Evolutionary conservation across 2,797 vertebrate species (phyloP).

Genomic region (Gastrophryne carolinensis): DNA sequence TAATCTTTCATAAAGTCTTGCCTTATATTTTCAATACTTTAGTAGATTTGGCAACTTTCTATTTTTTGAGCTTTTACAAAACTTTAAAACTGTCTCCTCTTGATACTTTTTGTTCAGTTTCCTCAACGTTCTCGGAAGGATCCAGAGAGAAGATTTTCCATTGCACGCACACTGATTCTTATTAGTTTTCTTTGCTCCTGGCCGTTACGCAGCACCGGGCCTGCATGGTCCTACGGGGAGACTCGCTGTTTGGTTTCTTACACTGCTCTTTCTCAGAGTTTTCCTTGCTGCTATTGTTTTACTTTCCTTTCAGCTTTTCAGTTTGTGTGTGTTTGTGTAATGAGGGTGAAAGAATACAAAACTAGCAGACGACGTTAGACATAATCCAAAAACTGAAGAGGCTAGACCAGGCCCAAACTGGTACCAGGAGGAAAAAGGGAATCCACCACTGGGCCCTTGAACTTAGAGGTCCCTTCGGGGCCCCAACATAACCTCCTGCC

Average conservation of each 20-base stretch:
- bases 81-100: not conserved
- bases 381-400: too few species aligned
- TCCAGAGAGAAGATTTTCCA: not conserved
- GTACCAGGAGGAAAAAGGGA: too few species aligned
- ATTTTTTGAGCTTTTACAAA: not conserved
- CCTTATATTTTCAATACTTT: too few species aligned
- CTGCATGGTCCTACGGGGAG: not conserved
- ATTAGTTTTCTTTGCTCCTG: slow-evolving; percentile 31
- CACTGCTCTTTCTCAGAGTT: not conserved
- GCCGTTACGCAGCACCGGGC: slow-evolving; percentile 5
- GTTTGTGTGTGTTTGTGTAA: too few species aligned
- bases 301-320: not conserved
- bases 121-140: not conserved
- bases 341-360: too few species aligned
- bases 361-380: too few species aligned
- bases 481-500: too few species aligned
- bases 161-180: not conserved
- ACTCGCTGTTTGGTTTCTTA: not conserved
- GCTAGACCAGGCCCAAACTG: too few species aligned
- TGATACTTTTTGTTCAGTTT: not conserved
- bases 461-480: too few species aligned
- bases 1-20: too few species aligned
- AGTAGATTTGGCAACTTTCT: too few species aligned
- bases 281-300: not conserved
- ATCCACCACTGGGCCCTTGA: too few species aligned